A percentile compares a stretch with the other conserved stretches of the same genome.
Conservation (phyloP, 1,140 invertebrate genomes). For the Papilio glaucus region DNA sequence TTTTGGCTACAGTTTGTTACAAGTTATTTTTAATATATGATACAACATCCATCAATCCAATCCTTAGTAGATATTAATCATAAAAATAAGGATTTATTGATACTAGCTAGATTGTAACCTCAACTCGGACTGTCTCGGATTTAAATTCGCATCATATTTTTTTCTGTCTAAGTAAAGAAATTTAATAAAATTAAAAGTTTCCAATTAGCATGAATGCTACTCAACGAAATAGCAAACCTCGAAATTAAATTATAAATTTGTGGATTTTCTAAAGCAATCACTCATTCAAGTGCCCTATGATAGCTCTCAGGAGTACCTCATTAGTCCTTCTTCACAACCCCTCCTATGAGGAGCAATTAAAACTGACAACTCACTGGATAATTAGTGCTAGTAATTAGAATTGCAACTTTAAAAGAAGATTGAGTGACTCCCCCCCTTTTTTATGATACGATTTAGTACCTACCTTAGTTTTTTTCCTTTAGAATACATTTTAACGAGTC, state of each 20-base stretch:
- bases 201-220: background rate
- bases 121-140: too few relatives aligned
- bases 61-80: too few relatives aligned
- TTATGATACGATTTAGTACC: constrained; percentile 1
- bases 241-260: constrained; percentile 11
- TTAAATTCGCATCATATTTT: too few relatives aligned
- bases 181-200: constrained; percentile 1
- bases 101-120: too few relatives aligned
- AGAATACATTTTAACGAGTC: background rate
- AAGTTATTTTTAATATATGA: too few relatives aligned
- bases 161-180: background rate
- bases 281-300: constrained; percentile 18
- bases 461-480: background rate
- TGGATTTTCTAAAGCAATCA: constrained; percentile 11
- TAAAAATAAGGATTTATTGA: too few relatives aligned
- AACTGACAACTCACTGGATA: constrained; percentile 21
- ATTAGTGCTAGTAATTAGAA: constrained; percentile 29
- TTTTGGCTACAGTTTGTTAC: too few relatives aligned
- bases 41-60: too few relatives aligned
- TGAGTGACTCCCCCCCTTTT: constrained; percentile 14
- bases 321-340: constrained; percentile 14
- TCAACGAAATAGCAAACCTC: background rate
- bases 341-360: constrained; percentile 26
- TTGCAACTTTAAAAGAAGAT: constrained; percentile 27
- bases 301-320: constrained; percentile 21